These are phyloP conservation scores for Balanococcus diminutus DNA, from an alignment of 2,888 invertebrate species.

Conservation along the genomic window DNA sequence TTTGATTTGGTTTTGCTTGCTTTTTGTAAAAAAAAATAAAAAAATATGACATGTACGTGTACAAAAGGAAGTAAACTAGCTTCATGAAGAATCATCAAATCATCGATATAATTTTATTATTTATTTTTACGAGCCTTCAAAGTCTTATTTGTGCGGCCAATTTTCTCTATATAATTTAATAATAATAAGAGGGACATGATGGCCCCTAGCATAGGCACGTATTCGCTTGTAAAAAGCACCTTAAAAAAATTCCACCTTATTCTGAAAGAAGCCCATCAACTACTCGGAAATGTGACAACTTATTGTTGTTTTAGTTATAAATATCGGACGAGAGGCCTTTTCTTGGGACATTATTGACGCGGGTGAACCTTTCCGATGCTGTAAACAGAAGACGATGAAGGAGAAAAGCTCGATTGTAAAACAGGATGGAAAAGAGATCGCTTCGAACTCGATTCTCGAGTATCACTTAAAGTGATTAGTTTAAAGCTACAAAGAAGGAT, in stretches of 20 bases:
- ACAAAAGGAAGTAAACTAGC: background rate
- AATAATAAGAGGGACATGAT: background rate
- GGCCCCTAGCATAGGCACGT: background rate
- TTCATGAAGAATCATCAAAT: background rate
- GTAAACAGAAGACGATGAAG: background rate
- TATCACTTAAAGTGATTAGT: constrained; percentile 51
- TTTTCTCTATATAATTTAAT: background rate
- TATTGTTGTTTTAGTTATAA: constrained; percentile 30
- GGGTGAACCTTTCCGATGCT: background rate
- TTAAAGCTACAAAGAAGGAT: constrained; percentile 49
- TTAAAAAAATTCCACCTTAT: constrained; percentile 6
- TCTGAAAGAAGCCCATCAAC: constrained; percentile 6
- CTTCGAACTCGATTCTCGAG: constrained; percentile 44
- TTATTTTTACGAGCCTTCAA: background rate
- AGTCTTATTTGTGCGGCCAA: background rate
- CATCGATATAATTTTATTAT: background rate
- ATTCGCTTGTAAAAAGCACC: background rate
- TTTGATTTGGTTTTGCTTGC: background rate
- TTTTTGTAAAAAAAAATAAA: background rate
- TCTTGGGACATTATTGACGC: constrained; percentile 8
- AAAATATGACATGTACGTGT: background rate
- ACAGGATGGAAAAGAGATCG: constrained; percentile 21
- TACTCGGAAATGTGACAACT: constrained; percentile 24
- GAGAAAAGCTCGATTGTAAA: background rate
- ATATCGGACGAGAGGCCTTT: constrained; percentile 19